Evolutionary conservation across 64 coral and sea anemone genomes (phyloP), one percentile per base, ranked within the genome.

Genomic region (Pocillopora verrucosa): DNA sequence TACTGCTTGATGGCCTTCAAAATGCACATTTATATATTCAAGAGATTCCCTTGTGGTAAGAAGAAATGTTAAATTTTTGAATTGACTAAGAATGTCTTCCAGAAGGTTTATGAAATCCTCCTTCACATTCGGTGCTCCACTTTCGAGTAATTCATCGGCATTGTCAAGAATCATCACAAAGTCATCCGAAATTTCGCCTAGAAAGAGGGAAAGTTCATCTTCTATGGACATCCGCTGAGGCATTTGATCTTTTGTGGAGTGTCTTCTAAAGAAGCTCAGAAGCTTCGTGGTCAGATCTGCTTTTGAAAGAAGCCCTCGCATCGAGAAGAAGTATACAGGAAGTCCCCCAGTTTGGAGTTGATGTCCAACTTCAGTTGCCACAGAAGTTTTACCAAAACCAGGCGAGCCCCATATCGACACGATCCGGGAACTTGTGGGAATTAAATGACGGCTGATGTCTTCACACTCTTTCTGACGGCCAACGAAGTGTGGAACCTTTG

Each of bases 361-460:
- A n/a, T 92, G 90, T 9, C 84, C 90, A 11, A 73, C 90, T n/a
- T 20, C 41, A 24, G 60, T 72, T 35, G 90, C 83, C 60, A 91
- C 70, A 2, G 78, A 58, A 6, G 89, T 90, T 82, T 90, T 90
- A 22, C 89, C 89, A 56, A 90, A 90, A 20, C 89, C 89, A 1
- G 77, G 62, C 34, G 88, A 80, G 17, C 88, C 88, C 88, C 88
- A 89, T 20, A 89, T 80, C 45, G 76, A 45, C 37, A 80, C 41
- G 3, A 89, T 13, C 37, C 75, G 88, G 37, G 63, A 69, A 20
- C 34, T 25, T 72, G 62, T 9, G 68, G 41, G 30, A 36, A 62
- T 61, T 11, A 80, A 34, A 13, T 16, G 61, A 30, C 61, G 20
- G 22, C 19, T 41, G 25, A 89, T 25, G 6, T 80, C 63, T 25